Base-by-base conservation (phyloP, 92 coral and sea anemone genomes). In the Zoanthus sociatus region DNA sequence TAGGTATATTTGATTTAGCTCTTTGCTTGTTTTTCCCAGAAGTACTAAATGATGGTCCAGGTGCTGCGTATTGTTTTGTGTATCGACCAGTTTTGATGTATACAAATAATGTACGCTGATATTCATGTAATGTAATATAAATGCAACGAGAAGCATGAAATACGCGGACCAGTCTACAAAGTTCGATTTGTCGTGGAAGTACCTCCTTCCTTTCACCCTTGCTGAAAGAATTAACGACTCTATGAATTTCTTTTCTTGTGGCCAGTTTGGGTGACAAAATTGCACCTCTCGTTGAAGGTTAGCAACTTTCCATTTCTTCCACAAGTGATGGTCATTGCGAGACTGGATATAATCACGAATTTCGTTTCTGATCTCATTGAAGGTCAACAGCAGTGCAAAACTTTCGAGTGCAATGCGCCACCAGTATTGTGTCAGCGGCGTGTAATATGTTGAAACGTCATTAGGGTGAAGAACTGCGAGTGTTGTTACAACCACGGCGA, bases 181-280 rank as follows among this genome's bases (percentile, higher is more conserved):
- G 70, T 94, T 94, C 98, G 95, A 94, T 60, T 86, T 88, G 82
- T 94, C 98, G 70, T 92, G 88, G 72, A 94, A 94, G 71, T 93
- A 90, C 72, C 76, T 78, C 60, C 90, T 84, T 79, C 89, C 78
- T 76, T 90, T 90, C 45, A 89, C 87, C 74, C 84, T 89, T 7
- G 92, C 82, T 17, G 73, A 63, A 8, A 82, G 71, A 53, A 94
- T 63, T 55, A 88, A 94, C 50, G 89, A 92, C 16, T 94, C 98
- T 10, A 90, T 90, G 60, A 90, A 90, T 53, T 87, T 78, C 83
- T 67, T 83, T 61, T 94, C 98, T 78, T 94, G 95, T 0, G 94
- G 95, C 92, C 93, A 92, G 20, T 91, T 89, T 14, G 98, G 98
- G 44, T 94, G 98, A 42, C 98, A 94, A 84, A 88, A 94, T n/a